Conservation (phyloP, 2,888 invertebrate species). For the Megaustenia siamemsis region DNA sequence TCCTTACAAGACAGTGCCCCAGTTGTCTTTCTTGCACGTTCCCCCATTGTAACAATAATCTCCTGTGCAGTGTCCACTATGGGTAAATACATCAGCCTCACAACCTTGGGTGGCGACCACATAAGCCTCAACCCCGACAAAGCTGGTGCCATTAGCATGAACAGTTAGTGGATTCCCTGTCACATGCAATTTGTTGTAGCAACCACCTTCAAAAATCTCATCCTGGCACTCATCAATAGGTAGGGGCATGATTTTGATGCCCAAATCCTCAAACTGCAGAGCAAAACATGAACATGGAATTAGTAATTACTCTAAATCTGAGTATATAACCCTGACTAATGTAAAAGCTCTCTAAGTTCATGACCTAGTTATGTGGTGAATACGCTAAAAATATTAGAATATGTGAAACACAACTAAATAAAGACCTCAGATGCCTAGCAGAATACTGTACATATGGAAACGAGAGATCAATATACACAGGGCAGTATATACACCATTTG, state of each 20-base stretch:
- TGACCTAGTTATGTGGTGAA: too few relatives aligned
- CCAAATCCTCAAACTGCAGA: slow-evolving; percentile 91
- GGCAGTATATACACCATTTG: too few relatives aligned
- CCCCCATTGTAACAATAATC: slow-evolving; percentile 94
- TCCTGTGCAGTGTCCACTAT: slow-evolving; percentile 87
- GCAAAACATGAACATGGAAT: neutral
- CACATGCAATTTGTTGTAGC: slow-evolving; percentile 91
- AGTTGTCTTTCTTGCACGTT: slow-evolving; percentile 85
- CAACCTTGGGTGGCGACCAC: slow-evolving; percentile 88
- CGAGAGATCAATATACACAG: too few relatives aligned
- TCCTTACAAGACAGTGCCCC: slow-evolving; percentile 69
- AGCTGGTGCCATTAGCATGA: slow-evolving; percentile 96
- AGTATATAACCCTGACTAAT: too few relatives aligned
- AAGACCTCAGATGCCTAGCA: too few relatives aligned
- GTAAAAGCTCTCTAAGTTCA: too few relatives aligned
- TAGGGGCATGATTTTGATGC: slow-evolving; percentile 97
- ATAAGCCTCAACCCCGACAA: slow-evolving; percentile 96
- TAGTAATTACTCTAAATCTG: too few relatives aligned
- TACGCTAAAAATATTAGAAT: too few relatives aligned
- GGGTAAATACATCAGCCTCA: slow-evolving; percentile 85
- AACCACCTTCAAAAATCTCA: slow-evolving; percentile 86
- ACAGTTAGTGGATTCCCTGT: slow-evolving; percentile 85
- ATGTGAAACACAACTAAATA: too few relatives aligned
- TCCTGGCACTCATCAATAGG: slow-evolving; percentile 87
- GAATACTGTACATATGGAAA: too few relatives aligned